phyloP scores from a whole-genome alignment of 2,797 vertebrate species.

The Silurus lanzhouensis region DNA sequence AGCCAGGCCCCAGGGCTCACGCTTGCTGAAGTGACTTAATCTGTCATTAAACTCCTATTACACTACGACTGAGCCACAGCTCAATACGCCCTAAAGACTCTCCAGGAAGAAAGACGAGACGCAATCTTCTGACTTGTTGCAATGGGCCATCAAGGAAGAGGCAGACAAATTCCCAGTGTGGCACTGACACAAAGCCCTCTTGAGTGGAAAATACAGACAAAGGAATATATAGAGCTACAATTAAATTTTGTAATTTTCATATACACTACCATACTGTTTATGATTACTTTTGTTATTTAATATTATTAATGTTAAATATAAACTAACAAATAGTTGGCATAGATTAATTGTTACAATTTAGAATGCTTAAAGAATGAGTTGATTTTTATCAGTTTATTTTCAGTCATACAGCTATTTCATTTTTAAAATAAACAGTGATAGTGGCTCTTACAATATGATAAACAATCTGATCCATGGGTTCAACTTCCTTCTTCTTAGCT shows the following conservation, averaged over 20 bases:
- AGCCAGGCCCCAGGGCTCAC: slow-evolving; percentile 73
- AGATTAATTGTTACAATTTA: not conserved
- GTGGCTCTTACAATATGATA: not conserved
- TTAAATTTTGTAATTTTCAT: not conserved
- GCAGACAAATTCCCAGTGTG: slow-evolving; percentile 49
- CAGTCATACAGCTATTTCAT: not conserved
- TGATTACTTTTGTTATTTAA: not conserved
- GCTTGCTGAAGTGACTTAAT: slow-evolving; percentile 78
- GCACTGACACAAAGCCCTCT: slow-evolving; percentile 33
- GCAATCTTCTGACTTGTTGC: slow-evolving; percentile 71
- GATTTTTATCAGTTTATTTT: not conserved
- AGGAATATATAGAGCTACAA: slow-evolving; percentile 14
- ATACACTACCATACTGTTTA: not conserved
- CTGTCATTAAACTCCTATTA: slow-evolving; percentile 83
- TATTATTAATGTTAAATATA: not conserved
- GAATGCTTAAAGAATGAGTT: not conserved
- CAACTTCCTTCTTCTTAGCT: slow-evolving; percentile 37
- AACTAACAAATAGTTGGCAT: not conserved
- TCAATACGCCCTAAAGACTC: slow-evolving; percentile 61
- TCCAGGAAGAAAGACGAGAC: slow-evolving; percentile 66
- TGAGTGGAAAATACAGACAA: slow-evolving; percentile 25
- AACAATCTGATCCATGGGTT: not conserved
- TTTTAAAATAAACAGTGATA: not conserved
- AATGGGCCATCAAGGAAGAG: slow-evolving; percentile 61
- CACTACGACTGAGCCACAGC: slow-evolving; percentile 73